Conservation (phyloP, 2,888 invertebrate genomes). For the Steinernema carpocapsae region DNA sequence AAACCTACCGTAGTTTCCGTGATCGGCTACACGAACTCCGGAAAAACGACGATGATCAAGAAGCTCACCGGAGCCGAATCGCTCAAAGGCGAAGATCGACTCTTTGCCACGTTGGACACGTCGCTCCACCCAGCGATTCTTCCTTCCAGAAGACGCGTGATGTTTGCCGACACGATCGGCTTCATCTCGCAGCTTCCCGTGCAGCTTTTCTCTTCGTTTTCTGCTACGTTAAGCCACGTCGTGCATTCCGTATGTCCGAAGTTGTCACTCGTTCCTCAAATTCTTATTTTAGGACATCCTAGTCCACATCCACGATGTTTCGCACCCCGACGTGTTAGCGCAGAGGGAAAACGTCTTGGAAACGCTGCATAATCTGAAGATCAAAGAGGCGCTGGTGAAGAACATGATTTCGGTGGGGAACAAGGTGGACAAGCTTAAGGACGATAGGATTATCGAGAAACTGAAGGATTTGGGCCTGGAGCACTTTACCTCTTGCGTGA, state of each 20-base stretch:
- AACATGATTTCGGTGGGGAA: slow-evolving; percentile 54
- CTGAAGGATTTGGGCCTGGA: slow-evolving; percentile 10
- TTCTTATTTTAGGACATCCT: slow-evolving; percentile 77
- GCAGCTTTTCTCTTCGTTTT: slow-evolving; percentile 80
- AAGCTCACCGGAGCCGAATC: slow-evolving; percentile 76
- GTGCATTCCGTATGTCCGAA: slow-evolving; percentile 75
- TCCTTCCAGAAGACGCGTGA: slow-evolving; percentile 75
- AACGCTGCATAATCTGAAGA: slow-evolving; percentile 73
- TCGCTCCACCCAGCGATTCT: slow-evolving; percentile 79
- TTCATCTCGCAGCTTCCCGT: slow-evolving; percentile 85
- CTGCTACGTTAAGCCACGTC: slow-evolving; percentile 82
- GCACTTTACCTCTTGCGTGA: slow-evolving; percentile 55
- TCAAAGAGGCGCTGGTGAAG: slow-evolving; percentile 48
- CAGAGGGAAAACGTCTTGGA: slow-evolving; percentile 78
- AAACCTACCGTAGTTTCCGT: slow-evolving; percentile 49
- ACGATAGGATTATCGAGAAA: slow-evolving; percentile 6
- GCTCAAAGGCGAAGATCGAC: slow-evolving; percentile 77
- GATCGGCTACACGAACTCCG: slow-evolving; percentile 65
- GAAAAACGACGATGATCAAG: slow-evolving; percentile 64
- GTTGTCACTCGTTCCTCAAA: neutral
- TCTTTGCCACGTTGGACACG: slow-evolving; percentile 86
- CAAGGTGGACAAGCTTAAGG: slow-evolving; percentile 50
- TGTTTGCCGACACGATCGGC: slow-evolving; percentile 84
- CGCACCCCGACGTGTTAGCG: slow-evolving; percentile 77
- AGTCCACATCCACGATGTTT: slow-evolving; percentile 80